Evolutionary conservation across 2,797 vertebrate genomes (phyloP), one percentile per base, ranked within the genome.

Genomic region (Cynopterus sphinx): DNA sequence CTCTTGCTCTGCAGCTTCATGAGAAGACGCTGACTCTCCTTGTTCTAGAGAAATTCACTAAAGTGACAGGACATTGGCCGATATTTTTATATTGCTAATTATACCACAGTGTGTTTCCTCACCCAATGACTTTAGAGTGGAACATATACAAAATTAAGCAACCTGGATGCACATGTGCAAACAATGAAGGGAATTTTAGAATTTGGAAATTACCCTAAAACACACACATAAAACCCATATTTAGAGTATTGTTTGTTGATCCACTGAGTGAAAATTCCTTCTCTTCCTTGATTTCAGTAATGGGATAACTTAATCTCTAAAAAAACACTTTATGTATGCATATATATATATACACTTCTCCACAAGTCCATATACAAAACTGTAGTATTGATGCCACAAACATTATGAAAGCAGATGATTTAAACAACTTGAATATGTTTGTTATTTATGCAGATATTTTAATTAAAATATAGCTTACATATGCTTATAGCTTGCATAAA

Each of bases 191-290:
- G 86, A 70, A 91, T 86, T 84, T 91, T 84, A 91, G 92, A 53
- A 89, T 82, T 95, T 87, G 90, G 63, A 94, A 94, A 92, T 88
- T 55, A 88, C 88, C 88, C 88, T 88, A 74, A 95, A 96, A 85
- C 49, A 68, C 79, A 96, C 55, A 93, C 13, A 33, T 79, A 88
- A 96, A 95, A 79, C 33, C 93, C 57, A 84, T 9, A 65, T 17
- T 17, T 39, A 81, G 13, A n/a, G 55, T 79, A 67, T 73, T 87
- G 63, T 95, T 97, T 94, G 92, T 95, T 88, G 55, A 86, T n/a
- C 28, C 31, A 61, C 6, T 75, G 71, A 63, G 57, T 95, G 46
- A 68, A 90, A 96, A 92, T 86, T 63, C 91, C 63, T 92, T 95
- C 77, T 85, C 6, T 93, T 88, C 39, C 57, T 21, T 83, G 51